These are phyloP conservation scores for Chaenocephalus aceratus DNA, from an alignment of 2,113 vertebrate genomes.

Conservation along the genomic window DNA sequence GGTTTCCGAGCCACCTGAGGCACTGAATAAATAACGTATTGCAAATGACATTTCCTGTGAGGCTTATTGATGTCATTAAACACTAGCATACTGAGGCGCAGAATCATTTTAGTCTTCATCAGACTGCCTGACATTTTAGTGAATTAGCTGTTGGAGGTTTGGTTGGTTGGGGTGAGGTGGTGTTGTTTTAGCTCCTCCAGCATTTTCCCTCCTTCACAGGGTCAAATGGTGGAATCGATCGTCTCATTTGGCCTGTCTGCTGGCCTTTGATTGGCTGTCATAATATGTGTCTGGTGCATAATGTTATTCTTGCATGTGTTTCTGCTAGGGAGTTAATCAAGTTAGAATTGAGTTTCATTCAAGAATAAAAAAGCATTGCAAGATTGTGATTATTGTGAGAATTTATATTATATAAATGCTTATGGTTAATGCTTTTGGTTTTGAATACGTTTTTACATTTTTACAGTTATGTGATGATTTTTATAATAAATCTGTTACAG, in stretches of 20 bases:
- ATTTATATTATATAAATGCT: neutral
- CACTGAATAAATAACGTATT: slow-evolving; percentile 84
- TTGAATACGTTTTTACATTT: neutral
- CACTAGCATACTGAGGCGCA: slow-evolving; percentile 84
- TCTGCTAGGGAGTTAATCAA: slow-evolving; percentile 70
- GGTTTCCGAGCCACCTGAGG: slow-evolving; percentile 81
- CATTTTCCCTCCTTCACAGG: slow-evolving; percentile 70
- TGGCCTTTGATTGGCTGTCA: slow-evolving; percentile 82
- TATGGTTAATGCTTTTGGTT: neutral
- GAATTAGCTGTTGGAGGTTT: slow-evolving; percentile 80
- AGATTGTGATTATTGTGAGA: slow-evolving; percentile 53
- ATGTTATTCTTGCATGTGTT: slow-evolving; percentile 57
- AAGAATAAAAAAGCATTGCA: slow-evolving; percentile 44
- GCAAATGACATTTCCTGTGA: slow-evolving; percentile 87
- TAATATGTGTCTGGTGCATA: slow-evolving; percentile 73
- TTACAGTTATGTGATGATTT: neutral
- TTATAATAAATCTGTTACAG: slow-evolving; percentile 13
- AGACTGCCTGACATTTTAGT: slow-evolving; percentile 86
- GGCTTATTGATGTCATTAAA: slow-evolving; percentile 90
- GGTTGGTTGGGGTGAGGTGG: slow-evolving; percentile 52
- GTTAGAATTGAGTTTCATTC: slow-evolving; percentile 73
- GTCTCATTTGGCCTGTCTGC: slow-evolving; percentile 83
- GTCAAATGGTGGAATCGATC: slow-evolving; percentile 84
- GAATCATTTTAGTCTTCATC: slow-evolving; percentile 88
- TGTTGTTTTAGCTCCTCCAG: slow-evolving; percentile 76